Evolutionary conservation across 2,797 vertebrate species (phyloP).

Genomic region (Pseudochirops corinnae): DNA sequence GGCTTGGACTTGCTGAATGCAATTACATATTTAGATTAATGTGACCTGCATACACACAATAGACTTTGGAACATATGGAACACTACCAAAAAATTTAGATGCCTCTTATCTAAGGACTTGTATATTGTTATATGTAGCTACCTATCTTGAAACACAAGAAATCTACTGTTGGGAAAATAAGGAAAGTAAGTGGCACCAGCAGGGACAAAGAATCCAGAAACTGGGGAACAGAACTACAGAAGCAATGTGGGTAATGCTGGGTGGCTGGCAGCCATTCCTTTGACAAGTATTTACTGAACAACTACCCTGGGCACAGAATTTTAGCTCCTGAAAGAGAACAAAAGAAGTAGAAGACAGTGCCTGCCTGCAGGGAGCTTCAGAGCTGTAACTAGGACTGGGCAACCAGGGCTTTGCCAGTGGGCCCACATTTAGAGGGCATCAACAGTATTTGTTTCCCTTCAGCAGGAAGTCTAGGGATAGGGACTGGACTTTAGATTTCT

Average conservation of each 20-base stretch:
- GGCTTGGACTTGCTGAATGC: neutral
- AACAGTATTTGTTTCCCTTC: neutral
- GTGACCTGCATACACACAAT: neutral
- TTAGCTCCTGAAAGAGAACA: neutral
- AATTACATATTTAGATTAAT: neutral
- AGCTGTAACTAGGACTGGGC: neutral
- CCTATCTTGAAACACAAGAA: slow-evolving; percentile 29
- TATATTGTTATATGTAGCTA: neutral
- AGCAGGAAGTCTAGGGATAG: neutral
- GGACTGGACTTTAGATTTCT: neutral
- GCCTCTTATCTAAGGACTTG: slow-evolving; percentile 29
- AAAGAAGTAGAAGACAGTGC: neutral
- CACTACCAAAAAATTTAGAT: neutral
- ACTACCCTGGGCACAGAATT: neutral
- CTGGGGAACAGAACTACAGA: neutral
- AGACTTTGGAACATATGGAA: neutral
- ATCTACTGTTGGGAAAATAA: neutral
- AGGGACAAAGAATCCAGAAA: slow-evolving; percentile 20
- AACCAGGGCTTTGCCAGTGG: neutral
- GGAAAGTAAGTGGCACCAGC: slow-evolving; percentile 17
- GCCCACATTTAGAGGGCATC: neutral
- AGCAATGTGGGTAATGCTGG: neutral
- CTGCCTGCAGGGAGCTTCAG: neutral
- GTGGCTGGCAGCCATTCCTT: neutral
- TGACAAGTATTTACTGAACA: slow-evolving; percentile 20